Evolutionary conservation across 2,888 invertebrate species (phyloP).

Genomic region (Zygothrica quintamaculata): DNA sequence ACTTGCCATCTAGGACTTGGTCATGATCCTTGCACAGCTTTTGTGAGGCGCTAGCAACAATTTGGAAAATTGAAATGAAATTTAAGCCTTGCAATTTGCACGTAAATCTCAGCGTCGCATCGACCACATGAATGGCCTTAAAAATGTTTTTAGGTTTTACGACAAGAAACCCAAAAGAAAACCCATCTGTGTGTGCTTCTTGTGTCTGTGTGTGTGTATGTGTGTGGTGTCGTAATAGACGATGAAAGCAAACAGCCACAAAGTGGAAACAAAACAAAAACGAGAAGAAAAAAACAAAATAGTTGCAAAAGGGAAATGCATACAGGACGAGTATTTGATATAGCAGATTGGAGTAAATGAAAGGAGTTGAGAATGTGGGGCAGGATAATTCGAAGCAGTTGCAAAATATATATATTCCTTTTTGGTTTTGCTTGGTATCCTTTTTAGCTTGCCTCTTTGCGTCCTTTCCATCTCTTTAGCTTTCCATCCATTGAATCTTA

Average conservation of each 20-base stretch:
- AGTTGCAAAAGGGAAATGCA: conserved; percentile 46
- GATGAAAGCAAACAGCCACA: conserved; percentile 69
- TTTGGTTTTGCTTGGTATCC: conserved; percentile 56
- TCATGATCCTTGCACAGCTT: conserved; percentile 35
- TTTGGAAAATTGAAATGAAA: conserved; percentile 73
- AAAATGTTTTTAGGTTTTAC: conserved; percentile 68
- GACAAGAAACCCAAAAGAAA: conserved; percentile 40
- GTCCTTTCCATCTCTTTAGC: no score
- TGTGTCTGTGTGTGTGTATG: conserved; percentile 9
- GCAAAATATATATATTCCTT: conserved; percentile 40
- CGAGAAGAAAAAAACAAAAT: conserved; percentile 50
- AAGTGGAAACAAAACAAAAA: conserved; percentile 34
- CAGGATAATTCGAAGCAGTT: conserved; percentile 1
- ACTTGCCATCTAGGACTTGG: conserved; percentile 43
- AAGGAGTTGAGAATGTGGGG: conserved; percentile 17
- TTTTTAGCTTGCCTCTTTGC: conserved; percentile 57
- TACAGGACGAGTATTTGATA: conserved; percentile 47
- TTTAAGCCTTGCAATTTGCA: conserved; percentile 75
- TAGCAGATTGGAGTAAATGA: conserved; percentile 57
- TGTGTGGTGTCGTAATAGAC: conserved; percentile 71
- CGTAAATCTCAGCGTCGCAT: conserved; percentile 63
- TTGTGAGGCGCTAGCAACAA: conserved; percentile 39
- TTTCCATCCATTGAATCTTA: no score
- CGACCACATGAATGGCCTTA: conserved; percentile 67
- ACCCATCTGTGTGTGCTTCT: conserved; percentile 1